phyloP scores from a whole-genome alignment of 2,113 vertebrate genomes.

The Clupea harengus region DNA sequence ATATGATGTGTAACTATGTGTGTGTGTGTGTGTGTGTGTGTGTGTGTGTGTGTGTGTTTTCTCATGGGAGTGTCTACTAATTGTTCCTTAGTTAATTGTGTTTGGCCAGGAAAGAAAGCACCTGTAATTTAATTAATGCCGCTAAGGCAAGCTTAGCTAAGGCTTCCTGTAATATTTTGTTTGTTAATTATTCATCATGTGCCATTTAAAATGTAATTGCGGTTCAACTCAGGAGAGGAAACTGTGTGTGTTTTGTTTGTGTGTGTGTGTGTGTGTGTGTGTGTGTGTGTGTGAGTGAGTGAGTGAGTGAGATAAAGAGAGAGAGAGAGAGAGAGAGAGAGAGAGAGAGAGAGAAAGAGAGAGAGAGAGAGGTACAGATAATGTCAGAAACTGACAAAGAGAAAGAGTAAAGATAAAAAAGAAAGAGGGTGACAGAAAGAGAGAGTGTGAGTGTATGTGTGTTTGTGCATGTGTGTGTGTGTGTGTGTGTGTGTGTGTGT shows the following conservation, averaged over 20 bases:
- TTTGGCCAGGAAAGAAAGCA: neutral
- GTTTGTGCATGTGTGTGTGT: neutral
- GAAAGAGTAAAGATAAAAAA: neutral
- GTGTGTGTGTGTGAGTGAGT: slow-evolving; percentile 15
- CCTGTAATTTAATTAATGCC: neutral
- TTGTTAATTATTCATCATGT: neutral
- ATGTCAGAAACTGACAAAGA: slow-evolving; percentile 1
- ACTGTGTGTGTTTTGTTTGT: neutral
- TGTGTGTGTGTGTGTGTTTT: neutral
- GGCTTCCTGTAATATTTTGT: neutral
- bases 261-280: neutral
- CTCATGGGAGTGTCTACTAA: neutral
- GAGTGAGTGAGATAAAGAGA: slow-evolving; percentile 4
- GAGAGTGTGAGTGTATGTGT: neutral
- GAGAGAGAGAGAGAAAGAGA: neutral
- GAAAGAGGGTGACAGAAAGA: neutral
- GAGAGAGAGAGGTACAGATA: neutral
- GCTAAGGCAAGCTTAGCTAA: neutral
- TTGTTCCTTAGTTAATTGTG: neutral
- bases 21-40: neutral
- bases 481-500: neutral
- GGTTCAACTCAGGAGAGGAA: neutral
- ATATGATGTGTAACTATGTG: neutral
- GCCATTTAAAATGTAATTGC: neutral
- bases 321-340: neutral